Evolutionary conservation across 2,888 invertebrate species (phyloP).

Genomic region (Eristalinus sepulchralis): DNA sequence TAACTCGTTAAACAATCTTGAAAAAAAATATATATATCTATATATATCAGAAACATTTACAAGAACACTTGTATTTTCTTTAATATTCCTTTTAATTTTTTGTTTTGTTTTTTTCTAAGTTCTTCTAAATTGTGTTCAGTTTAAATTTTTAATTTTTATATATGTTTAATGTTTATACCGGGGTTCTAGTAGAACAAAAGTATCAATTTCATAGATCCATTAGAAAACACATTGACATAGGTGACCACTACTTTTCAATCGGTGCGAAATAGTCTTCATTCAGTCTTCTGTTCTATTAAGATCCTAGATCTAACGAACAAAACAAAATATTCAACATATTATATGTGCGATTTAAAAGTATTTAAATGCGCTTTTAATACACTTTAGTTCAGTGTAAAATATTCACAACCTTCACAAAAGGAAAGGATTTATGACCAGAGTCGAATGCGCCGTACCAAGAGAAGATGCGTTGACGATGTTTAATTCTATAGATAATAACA

Average conservation of each 20-base stretch:
- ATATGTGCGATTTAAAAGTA: no score
- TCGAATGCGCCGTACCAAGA: no score
- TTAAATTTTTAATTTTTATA: background rate
- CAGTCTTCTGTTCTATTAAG: no score
- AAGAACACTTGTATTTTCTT: background rate
- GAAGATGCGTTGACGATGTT: no score
- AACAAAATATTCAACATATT: no score
- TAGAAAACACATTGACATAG: background rate
- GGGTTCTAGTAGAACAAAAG: background rate
- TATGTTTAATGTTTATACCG: background rate
- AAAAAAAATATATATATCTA: background rate
- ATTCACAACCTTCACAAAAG: no score
- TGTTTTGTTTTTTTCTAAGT: background rate
- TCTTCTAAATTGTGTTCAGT: background rate
- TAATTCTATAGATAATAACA: no score
- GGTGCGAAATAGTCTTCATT: background rate
- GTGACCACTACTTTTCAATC: background rate
- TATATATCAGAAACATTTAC: slow-evolving; percentile 24
- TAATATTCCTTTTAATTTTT: slow-evolving; percentile 4
- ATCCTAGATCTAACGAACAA: no score
- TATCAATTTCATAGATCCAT: no score
- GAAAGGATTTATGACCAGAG: no score
- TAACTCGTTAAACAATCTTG: slow-evolving; percentile 9
- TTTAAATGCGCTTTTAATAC: no score
- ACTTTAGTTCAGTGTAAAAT: no score